These are phyloP conservation scores for Acrocyrtus sp. DNA, from an alignment of 2,888 invertebrate species.

Conservation along the genomic window DNA sequence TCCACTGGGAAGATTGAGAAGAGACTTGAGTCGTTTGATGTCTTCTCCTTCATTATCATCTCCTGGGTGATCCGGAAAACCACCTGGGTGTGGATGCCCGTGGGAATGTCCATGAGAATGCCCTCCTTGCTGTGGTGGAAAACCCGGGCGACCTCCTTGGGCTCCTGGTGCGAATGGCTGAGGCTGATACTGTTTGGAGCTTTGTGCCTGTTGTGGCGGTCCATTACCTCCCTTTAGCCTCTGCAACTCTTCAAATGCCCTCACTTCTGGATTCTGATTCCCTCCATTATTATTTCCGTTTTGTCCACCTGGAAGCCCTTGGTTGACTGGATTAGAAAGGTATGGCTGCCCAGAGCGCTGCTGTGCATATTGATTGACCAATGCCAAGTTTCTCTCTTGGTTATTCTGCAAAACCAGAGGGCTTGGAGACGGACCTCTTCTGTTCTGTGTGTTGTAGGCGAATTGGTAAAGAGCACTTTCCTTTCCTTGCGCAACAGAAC, in stretches of 20 bases:
- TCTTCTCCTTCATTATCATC: constrained; percentile 40
- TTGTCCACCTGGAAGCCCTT: not conserved
- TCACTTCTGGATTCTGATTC: constrained; percentile 22
- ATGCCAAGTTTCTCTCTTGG: constrained; percentile 13
- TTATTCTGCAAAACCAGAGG: constrained; percentile 31
- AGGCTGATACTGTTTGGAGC: constrained; percentile 14
- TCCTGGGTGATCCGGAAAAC: constrained; percentile 10
- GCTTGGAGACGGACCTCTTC: constrained; percentile 35
- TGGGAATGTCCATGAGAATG: constrained; percentile 2
- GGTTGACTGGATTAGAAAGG: not conserved
- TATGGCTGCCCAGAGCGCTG: constrained; percentile 15
- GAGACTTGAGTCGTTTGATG: constrained; percentile 25
- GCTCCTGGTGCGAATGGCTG: not conserved
- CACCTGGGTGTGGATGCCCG: not conserved
- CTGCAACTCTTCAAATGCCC: constrained; percentile 20
- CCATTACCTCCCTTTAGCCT: constrained; percentile 23
- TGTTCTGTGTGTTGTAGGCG: constrained; percentile 37
- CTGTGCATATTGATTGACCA: constrained; percentile 23
- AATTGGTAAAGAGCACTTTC: constrained; percentile 27
- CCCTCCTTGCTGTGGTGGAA: not conserved
- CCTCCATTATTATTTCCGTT: not conserved
- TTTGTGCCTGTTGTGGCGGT: not conserved
- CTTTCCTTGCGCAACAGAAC: constrained; percentile 27
- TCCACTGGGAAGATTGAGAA: constrained; percentile 20
- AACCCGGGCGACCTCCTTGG: not conserved